A percentile compares a stretch with the other conserved stretches of the same genome.
Evolutionary conservation across 2,888 invertebrate genomes (phyloP).

Genomic region (Acronicta leporina): DNA sequence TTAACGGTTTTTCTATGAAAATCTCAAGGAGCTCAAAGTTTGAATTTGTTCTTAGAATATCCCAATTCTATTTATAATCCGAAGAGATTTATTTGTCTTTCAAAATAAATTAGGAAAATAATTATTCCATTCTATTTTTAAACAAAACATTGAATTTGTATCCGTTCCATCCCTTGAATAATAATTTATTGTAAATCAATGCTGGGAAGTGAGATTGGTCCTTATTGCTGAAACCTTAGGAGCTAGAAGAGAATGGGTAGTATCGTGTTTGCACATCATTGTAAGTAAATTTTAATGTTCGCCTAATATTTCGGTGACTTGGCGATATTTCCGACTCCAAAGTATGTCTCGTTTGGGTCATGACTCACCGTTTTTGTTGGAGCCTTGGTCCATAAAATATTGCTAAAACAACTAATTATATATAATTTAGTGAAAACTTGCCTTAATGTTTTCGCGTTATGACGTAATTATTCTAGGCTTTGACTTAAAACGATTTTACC

Average conservation of each 20-base stretch:
- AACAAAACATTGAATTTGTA: conserved; percentile 55
- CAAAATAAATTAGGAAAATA: conserved; percentile 34
- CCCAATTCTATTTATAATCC: background rate
- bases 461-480: conserved; percentile 2
- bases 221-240: conserved; percentile 1
- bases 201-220: conserved; percentile 12
- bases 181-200: conserved; percentile 37
- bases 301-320: conserved; percentile 63
- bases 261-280: conserved; percentile 58
- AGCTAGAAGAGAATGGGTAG: conserved; percentile 25
- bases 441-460: conserved; percentile 26
- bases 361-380: conserved; percentile 54
- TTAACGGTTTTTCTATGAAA: too few relatives aligned
- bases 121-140: conserved; percentile 44
- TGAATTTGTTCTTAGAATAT: too few relatives aligned
- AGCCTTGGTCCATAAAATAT: conserved; percentile 45
- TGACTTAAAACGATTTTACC: background rate
- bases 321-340: conserved; percentile 47
- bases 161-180: conserved; percentile 46
- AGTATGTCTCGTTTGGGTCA: conserved; percentile 50
- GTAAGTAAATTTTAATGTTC: conserved; percentile 65
- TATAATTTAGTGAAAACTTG: conserved; percentile 15
- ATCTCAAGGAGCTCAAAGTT: too few relatives aligned
- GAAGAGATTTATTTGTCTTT: conserved; percentile 16
- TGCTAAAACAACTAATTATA: conserved; percentile 29